Conservation (phyloP, 2,888 invertebrate species). For the Thereva nobilitata region DNA sequence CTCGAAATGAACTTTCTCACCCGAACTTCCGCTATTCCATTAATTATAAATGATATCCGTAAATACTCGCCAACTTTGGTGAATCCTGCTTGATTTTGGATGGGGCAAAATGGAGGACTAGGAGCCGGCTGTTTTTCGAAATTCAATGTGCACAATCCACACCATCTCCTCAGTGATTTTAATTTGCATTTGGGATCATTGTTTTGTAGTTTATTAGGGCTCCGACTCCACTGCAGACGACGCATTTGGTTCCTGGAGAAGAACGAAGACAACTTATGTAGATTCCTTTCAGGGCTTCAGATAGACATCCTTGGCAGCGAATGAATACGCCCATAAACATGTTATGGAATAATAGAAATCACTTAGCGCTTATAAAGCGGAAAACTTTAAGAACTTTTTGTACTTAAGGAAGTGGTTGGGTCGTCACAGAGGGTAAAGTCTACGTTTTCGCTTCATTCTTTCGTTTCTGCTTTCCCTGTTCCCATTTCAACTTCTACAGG, state of each 20-base stretch:
- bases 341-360: constrained; percentile 40
- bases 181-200: constrained; percentile 41
- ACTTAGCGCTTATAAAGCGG: constrained; percentile 37
- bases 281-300: constrained; percentile 24
- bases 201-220: constrained; percentile 37
- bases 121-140: constrained; percentile 14
- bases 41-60: constrained; percentile 42
- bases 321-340: constrained; percentile 38
- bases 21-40: constrained; percentile 27
- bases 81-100: constrained; percentile 27
- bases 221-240: constrained; percentile 20
- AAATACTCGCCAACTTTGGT: constrained; percentile 41
- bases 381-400: constrained; percentile 36
- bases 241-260: constrained; percentile 19
- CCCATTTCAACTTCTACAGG: constrained; percentile 26
- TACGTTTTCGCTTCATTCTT: constrained; percentile 29
- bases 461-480: constrained; percentile 22
- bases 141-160: constrained; percentile 27
- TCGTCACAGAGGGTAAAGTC: background rate
- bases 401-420: constrained; percentile 15
- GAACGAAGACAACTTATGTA: constrained; percentile 32
- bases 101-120: background rate
- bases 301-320: constrained; percentile 14
- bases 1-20: constrained; percentile 23
- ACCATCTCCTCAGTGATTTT: constrained; percentile 37